These are phyloP conservation scores for Semnornis frantzii DNA, from an alignment of 2,113 vertebrate species.

Conservation along the genomic window DNA sequence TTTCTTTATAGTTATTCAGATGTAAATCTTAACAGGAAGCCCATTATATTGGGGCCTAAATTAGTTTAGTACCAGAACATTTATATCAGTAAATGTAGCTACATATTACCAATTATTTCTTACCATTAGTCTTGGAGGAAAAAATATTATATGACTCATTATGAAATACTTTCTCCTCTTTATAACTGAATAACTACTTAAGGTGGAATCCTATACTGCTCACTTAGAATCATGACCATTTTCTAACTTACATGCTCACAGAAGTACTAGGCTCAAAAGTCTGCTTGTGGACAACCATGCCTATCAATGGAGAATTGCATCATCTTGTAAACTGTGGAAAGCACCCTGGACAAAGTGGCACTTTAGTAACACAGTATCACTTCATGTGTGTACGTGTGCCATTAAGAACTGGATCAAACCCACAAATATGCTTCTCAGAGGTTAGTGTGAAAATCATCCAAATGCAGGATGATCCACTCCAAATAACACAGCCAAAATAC, in stretches of 20 bases:
- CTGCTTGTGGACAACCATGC: neutral
- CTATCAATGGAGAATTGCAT: neutral
- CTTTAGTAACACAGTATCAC: neutral
- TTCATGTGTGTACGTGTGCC: neutral
- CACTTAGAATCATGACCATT: neutral
- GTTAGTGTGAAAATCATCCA: neutral
- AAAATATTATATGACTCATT: neutral
- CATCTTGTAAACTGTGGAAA: neutral
- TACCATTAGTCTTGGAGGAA: neutral
- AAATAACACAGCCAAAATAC: neutral
- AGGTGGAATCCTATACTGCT: neutral
- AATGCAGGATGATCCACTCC: neutral
- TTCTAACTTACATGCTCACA: neutral
- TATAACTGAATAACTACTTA: neutral
- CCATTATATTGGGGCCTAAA: constrained; percentile 14
- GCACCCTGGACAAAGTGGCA: neutral
- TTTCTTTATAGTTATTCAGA: neutral
- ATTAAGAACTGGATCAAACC: neutral
- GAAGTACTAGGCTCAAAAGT: neutral
- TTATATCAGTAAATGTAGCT: constrained; percentile 22
- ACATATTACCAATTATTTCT: neutral
- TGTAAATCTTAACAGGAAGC: constrained; percentile 30
- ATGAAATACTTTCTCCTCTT: neutral
- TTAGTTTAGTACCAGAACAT: neutral
- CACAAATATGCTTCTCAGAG: neutral